Conservation (phyloP, 2,888 invertebrate genomes). For the Leuctra nigra region DNA sequence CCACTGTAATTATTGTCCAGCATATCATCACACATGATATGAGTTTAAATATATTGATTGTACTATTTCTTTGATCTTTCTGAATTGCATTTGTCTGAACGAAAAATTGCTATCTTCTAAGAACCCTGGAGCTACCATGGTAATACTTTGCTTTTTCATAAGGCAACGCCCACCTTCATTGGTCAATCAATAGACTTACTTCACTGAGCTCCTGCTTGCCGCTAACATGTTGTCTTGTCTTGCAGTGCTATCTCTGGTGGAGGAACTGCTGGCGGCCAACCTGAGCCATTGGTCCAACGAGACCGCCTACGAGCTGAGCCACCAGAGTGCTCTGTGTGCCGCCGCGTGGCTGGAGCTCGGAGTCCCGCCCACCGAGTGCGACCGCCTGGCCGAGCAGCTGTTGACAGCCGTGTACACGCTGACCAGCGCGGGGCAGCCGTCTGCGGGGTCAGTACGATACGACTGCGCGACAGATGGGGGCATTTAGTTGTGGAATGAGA, state of each 20-base stretch:
- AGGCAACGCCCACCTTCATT: too few species aligned
- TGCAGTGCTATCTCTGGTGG: conserved; percentile 38
- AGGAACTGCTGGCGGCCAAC: conserved; percentile 35
- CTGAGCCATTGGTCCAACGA: conserved; percentile 29
- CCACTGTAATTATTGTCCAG: too few species aligned
- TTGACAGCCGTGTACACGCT: conserved; percentile 30
- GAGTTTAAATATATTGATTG: too few species aligned
- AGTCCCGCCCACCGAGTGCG: conserved; percentile 32
- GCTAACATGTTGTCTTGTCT: neutral
- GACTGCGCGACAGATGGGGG: neutral
- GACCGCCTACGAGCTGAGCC: conserved; percentile 22
- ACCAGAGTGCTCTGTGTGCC: conserved; percentile 49
- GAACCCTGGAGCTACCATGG: too few species aligned
- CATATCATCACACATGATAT: too few species aligned
- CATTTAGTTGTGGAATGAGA: too few species aligned
- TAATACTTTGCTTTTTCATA: too few species aligned
- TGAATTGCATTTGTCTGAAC: too few species aligned
- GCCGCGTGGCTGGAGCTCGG: conserved; percentile 58
- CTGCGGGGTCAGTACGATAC: neutral
- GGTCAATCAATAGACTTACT: too few species aligned
- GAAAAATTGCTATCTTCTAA: too few species aligned
- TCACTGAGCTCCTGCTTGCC: too few species aligned
- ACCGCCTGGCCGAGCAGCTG: conserved; percentile 32
- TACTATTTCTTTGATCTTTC: too few species aligned
- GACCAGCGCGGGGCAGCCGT: conserved; percentile 20